These are phyloP conservation scores for Chrysemys picta DNA, from an alignment of 2,113 vertebrate genomes.

Conservation along the genomic window DNA sequence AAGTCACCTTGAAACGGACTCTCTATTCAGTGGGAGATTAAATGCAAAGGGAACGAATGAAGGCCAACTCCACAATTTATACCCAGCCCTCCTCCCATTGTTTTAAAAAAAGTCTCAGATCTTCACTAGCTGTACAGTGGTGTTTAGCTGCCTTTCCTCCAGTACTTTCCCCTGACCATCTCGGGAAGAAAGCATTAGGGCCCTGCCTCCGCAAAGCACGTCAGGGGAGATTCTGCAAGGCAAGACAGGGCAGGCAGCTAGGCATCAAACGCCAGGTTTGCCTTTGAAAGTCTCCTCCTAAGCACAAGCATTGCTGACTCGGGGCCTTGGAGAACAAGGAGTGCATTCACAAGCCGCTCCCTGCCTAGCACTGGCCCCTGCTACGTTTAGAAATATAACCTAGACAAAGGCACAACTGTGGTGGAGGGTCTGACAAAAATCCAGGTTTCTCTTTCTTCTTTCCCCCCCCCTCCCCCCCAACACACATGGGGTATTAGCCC, in stretches of 20 bases:
- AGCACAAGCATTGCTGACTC: background rate
- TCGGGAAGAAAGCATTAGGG: too few relatives aligned
- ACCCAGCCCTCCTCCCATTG: background rate
- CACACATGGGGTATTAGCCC: background rate
- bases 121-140: background rate
- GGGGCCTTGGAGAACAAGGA: background rate
- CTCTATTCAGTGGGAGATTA: background rate
- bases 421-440: background rate
- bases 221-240: background rate
- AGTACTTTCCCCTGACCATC: background rate
- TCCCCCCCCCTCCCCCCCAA: background rate
- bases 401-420: background rate
- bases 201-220: background rate
- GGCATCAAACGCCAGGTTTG: background rate
- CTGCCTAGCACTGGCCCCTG: background rate
- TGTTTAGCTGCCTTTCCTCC: background rate
- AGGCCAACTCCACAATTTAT: background rate
- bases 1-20: background rate
- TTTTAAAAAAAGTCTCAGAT: background rate
- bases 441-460: background rate
- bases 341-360: background rate
- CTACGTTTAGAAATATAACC: background rate
- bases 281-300: background rate
- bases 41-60: background rate
- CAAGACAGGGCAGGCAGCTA: accelerated